Conservation (phyloP, 2,113 vertebrate species). For the Tupaia tana region DNA sequence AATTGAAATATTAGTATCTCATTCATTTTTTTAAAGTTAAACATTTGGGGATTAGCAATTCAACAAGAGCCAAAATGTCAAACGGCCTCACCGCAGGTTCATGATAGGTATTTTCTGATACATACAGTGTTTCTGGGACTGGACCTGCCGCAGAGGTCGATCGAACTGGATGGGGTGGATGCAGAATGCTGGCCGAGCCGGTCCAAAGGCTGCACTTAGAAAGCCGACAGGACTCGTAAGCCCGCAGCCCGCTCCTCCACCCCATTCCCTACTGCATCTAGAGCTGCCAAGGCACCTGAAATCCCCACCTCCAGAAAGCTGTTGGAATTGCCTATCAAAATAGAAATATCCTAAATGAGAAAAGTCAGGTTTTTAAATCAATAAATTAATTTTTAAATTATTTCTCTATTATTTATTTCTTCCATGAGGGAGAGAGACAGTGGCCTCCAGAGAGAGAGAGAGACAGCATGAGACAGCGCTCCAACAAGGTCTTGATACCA, state of each 20-base stretch:
- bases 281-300: neutral
- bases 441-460: too few species aligned
- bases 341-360: neutral
- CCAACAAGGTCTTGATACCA: too few species aligned
- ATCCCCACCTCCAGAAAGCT: neutral
- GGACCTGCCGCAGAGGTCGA: neutral
- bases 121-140: neutral
- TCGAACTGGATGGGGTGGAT: neutral
- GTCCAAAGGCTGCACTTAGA: neutral
- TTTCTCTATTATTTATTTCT: too few species aligned
- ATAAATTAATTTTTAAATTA: neutral
- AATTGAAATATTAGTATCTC: constrained; percentile 29
- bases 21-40: neutral
- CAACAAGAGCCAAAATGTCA: neutral
- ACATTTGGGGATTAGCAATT: neutral
- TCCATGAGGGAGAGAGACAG: too few species aligned
- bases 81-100: neutral
- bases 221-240: too few species aligned
- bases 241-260: too few species aligned
- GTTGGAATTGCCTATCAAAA: constrained; percentile 10
- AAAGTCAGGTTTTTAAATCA: neutral
- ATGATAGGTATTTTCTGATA: neutral
- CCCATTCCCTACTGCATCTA: too few species aligned
- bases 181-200: neutral
- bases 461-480: too few species aligned